Base-by-base conservation (phyloP, 2,797 vertebrate species). In the Lindbergichthys nudifrons region DNA sequence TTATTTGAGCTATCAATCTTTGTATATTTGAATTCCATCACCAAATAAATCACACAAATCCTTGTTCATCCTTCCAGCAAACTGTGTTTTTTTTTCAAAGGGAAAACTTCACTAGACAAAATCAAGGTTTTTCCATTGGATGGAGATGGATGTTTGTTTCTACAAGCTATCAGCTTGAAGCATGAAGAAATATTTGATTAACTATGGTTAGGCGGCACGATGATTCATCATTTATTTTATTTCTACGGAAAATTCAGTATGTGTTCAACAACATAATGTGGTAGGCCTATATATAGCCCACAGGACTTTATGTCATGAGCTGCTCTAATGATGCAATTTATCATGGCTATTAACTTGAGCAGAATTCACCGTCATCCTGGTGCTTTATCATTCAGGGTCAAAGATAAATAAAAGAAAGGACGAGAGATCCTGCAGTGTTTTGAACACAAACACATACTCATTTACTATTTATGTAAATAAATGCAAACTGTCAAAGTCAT, bases 1-100 rank as follows among this genome's bases (percentile, higher is more conserved):
- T 69, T 69, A 45, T 65, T 75, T 43, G 62, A 54, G 70, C 19
- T 36, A 21, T 39, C 32, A 10, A 51, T 41, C 32, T 6, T 21
- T 69, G 16, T 32, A 3, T 41, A 21, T 39, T 66, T 65, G 51
- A 26, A 18, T 30, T 63, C 10, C 18, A 16, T 23, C 16, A 36
- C 46, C 2, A 19, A 65, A 32, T 19, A 67, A 60, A 52, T 53
- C 32, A 13, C 52, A 43, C 7, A 26, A 14, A 32, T 50, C 36
- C 52, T 45, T 3, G 41, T 62, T 50, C 54, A 8, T 62, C 39
- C 45, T 66, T 18, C 32, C 7, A 36, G 32, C 7, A 36, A 36
- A 9, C 6, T 8, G 7, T 32, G 30, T 36, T 36, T 36, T 36
- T 36, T 32, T 36, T 36, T 36, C 32, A 36, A 36, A 36, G 7